Percentiles rank a stretch among this genome's conserved stretches.
These are phyloP conservation scores for Octodon degus DNA, from an alignment of 2,113 vertebrate species.

Conservation along the genomic window DNA sequence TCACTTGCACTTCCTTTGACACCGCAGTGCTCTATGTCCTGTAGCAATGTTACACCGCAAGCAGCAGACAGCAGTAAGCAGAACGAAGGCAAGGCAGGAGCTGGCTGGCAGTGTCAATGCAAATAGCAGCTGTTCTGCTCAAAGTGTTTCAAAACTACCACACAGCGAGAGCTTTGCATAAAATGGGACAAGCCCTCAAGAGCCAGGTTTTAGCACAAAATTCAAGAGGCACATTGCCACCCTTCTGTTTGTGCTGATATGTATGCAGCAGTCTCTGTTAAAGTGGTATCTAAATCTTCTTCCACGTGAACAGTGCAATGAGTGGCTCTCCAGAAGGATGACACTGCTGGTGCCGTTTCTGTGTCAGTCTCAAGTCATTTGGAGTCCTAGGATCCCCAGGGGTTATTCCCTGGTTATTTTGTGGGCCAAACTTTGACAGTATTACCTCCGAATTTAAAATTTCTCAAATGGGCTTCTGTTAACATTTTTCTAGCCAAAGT, in stretches of 20 bases:
- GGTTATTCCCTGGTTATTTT: not conserved
- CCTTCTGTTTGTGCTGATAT: not conserved
- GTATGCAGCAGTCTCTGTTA: not conserved
- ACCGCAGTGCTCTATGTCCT: conserved; percentile 70
- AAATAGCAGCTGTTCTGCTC: conserved; percentile 78
- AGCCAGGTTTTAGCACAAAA: conserved; percentile 63
- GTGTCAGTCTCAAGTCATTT: not conserved
- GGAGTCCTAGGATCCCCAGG: not conserved
- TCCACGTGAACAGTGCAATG: not conserved
- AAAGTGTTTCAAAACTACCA: conserved; percentile 68
- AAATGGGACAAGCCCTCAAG: conserved; percentile 57
- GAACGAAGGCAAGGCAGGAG: conserved; percentile 59
- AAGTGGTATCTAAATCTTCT: not conserved
- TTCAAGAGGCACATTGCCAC: not conserved
- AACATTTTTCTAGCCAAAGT: not conserved
- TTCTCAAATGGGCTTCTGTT: not conserved
- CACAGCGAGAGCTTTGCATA: conserved; percentile 50
- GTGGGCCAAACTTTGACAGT: not conserved
- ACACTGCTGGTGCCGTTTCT: not conserved
- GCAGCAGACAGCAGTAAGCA: conserved; percentile 75
- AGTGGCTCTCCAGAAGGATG: not conserved
- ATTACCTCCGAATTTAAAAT: conserved; percentile 23
- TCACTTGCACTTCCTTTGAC: conserved; percentile 72
- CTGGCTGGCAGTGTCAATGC: conserved; percentile 75
- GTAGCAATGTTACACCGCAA: conserved; percentile 72